Evolutionary conservation across 2,888 invertebrate genomes (phyloP), one percentile per base, ranked within the genome.

Genomic region (Drosophila paranaensis): DNA sequence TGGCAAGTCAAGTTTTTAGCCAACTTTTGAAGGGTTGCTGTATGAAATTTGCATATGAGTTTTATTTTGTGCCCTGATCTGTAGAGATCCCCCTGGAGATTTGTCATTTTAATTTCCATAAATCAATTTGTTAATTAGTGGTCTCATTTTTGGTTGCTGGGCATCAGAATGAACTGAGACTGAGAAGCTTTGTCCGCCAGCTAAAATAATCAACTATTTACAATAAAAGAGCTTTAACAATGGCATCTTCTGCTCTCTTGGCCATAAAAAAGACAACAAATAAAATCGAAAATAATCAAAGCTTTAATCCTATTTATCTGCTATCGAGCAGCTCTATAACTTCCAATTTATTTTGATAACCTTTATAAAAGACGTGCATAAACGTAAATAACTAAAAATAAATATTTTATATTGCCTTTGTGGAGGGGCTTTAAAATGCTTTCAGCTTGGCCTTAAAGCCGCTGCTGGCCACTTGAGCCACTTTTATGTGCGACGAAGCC

Each of bases 81-180:
- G 20, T 42, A 3, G 3, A 54, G 39, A 54, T 33, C 51, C 71
- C 83, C 71, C 79, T 54, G 51, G 90, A 79, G 88, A 90, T 60
- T 81, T 79, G 78, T 79, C 77, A 84, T 88, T 88, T 86, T 85
- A 80, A 90, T 91, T 91, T 79, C 84, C 84, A 91, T 91, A 91
- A 91, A 91, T 91, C 91, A 91, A 91, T 91, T 90, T 90, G 88
- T 89, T 91, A 91, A 91, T 91, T 89, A 88, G 88, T 77, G 81
- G 72, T 75, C 79, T 79, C 83, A 81, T 69, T 81, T 87, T 80
- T 72, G 82, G 83, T 76, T 76, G 73, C 75, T 58, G 37, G n/a
- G 50, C 63, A 42, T 68, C 83, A 80, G 6, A 11, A 6, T 11
- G 6, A 1, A 2, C 25, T 13, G 2, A 20, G 11, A 43, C 11